These are phyloP conservation scores for Phanerotoma sp. DNA, from an alignment of 2,888 invertebrate genomes.

Conservation along the genomic window DNA sequence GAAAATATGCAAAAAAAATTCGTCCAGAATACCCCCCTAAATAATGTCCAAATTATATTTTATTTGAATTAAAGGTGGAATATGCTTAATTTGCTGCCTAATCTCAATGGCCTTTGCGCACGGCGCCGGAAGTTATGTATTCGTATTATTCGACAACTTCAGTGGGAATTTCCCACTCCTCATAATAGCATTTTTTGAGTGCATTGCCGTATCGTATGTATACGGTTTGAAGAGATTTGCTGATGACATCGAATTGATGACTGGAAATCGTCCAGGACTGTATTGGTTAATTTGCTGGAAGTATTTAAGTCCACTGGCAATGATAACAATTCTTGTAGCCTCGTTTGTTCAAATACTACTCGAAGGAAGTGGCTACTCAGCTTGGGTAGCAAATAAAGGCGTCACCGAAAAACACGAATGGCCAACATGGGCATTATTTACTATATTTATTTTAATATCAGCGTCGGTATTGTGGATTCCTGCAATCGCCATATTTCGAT, in stretches of 20 bases:
- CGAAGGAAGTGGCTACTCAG: slow-evolving; percentile 82
- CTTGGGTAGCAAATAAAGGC: slow-evolving; percentile 77
- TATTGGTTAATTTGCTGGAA: slow-evolving; percentile 97
- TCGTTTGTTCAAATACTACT: slow-evolving; percentile 79
- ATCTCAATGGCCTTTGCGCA: slow-evolving; percentile 91
- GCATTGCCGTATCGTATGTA: slow-evolving; percentile 89
- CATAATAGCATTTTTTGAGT: slow-evolving; percentile 91
- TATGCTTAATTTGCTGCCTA: slow-evolving; percentile 79
- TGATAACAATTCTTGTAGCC: slow-evolving; percentile 82
- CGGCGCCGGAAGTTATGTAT: slow-evolving; percentile 91
- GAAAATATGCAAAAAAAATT: no score
- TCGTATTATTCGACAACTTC: slow-evolving; percentile 91
- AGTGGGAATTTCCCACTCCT: slow-evolving; percentile 90
- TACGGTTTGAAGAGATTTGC: slow-evolving; percentile 92
- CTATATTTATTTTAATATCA: slow-evolving; percentile 73
- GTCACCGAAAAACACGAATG: slow-evolving; percentile 76
- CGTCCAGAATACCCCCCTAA: no score
- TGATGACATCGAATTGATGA: slow-evolving; percentile 94
- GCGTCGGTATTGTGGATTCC: slow-evolving; percentile 90
- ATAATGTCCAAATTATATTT: no score
- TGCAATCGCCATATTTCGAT: slow-evolving; percentile 76
- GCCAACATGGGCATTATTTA: slow-evolving; percentile 81
- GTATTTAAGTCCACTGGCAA: slow-evolving; percentile 85
- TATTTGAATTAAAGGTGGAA: slow-evolving; percentile 54
- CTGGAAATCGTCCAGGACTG: slow-evolving; percentile 80